Conservation (phyloP, 1,140 invertebrate genomes). For the Listronotus bonariensis region DNA sequence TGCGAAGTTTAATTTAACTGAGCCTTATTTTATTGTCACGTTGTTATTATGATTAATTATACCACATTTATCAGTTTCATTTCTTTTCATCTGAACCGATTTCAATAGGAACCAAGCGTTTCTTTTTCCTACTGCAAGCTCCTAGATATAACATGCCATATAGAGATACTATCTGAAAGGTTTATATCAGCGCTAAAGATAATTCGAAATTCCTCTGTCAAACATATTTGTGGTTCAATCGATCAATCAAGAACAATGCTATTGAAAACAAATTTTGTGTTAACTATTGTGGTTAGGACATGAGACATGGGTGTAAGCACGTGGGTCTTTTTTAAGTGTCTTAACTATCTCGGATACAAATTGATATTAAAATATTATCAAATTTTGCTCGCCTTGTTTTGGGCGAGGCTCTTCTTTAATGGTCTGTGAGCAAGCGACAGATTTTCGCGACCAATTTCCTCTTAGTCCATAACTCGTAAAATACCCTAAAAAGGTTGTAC, state of each 20-base stretch:
- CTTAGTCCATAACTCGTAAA: too few relatives aligned
- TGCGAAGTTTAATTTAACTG: constrained; percentile 4
- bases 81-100: constrained; percentile 28
- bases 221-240: constrained; percentile 17
- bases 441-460: too few relatives aligned
- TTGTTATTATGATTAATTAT: constrained; percentile 31
- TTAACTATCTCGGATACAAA: too few relatives aligned
- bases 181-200: constrained; percentile 24
- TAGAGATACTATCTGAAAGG: constrained; percentile 27
- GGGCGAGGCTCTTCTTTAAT: too few relatives aligned
- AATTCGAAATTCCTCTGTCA: constrained; percentile 27
- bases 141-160: constrained; percentile 20
- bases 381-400: too few relatives aligned
- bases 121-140: constrained; percentile 27
- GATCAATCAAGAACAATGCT: constrained; percentile 22
- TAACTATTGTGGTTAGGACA: constrained; percentile 14
- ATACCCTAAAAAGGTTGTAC: too few relatives aligned
- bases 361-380: too few relatives aligned
- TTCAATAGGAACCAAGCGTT: constrained; percentile 18
- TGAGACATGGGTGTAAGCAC: constrained; percentile 11
- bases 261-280: constrained; percentile 23
- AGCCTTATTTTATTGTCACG: constrained; percentile 21
- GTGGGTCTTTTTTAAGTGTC: not conserved
- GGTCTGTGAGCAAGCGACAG: too few relatives aligned
- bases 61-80: constrained; percentile 15